These are phyloP conservation scores for Limnephilus auricula DNA, from an alignment of 2,888 invertebrate genomes.

Conservation along the genomic window DNA sequence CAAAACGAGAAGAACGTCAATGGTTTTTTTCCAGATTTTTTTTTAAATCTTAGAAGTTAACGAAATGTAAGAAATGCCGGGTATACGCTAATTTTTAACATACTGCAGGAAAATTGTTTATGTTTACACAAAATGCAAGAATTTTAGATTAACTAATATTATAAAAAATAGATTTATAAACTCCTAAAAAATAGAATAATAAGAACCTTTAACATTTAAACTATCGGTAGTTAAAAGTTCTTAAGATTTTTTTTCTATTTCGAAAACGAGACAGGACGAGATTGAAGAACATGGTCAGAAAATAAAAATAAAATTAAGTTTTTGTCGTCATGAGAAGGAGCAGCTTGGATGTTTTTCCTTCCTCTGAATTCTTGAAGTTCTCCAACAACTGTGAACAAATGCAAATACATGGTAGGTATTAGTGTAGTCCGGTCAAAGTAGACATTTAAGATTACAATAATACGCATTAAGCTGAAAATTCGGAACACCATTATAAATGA, in stretches of 20 bases:
- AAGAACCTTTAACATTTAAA: not conserved
- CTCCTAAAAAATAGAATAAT: not conserved
- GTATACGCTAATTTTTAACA: not conserved
- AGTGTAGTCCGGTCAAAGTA: too few relatives aligned
- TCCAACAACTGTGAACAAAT: slow-evolving; percentile 61
- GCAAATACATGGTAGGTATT: too few relatives aligned
- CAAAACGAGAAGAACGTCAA: too few relatives aligned
- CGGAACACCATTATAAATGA: too few relatives aligned
- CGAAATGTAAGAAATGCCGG: too few relatives aligned
- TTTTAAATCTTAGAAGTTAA: too few relatives aligned
- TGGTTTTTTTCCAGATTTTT: too few relatives aligned
- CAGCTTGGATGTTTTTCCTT: slow-evolving; percentile 62
- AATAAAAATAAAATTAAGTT: not conserved
- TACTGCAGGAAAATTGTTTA: not conserved
- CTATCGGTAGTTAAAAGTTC: not conserved
- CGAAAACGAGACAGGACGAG: not conserved
- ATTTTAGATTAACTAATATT: not conserved
- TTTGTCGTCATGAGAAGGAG: slow-evolving; percentile 55
- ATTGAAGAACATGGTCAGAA: not conserved
- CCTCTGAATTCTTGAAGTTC: slow-evolving; percentile 65
- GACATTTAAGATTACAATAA: too few relatives aligned
- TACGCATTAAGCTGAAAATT: too few relatives aligned
- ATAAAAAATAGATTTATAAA: not conserved
- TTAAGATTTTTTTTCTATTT: not conserved
- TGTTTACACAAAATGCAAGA: not conserved